A percentile compares a stretch with the other conserved stretches of the same genome.
These are phyloP conservation scores for Theodoxus fluviatilis DNA, from an alignment of 2,888 invertebrate species.

Conservation along the genomic window DNA sequence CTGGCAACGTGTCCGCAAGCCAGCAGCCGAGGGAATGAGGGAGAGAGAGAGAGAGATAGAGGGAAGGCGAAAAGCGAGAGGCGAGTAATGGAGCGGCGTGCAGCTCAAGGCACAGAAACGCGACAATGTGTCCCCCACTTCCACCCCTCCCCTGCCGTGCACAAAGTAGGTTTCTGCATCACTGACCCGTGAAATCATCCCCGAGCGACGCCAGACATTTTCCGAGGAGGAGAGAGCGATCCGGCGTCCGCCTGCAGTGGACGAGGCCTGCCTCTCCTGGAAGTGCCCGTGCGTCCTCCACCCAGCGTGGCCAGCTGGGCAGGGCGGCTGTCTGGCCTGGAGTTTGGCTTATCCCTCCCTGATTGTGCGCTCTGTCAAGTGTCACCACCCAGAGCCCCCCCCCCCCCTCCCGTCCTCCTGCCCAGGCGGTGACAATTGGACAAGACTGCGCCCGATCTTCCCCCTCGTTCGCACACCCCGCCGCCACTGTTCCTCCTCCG, in stretches of 20 bases:
- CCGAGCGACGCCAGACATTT: too few species aligned
- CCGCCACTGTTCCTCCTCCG: not conserved
- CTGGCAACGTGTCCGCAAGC: too few species aligned
- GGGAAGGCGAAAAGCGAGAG: not conserved
- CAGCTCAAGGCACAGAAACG: too few species aligned
- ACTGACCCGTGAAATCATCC: too few species aligned
- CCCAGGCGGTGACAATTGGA: not conserved
- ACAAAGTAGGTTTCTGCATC: too few species aligned
- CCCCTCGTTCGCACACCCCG: not conserved
- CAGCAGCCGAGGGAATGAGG: not conserved
- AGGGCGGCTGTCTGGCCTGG: not conserved
- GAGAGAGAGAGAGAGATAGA: not conserved
- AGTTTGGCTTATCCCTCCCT: too few species aligned
- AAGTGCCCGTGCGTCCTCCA: too few species aligned
- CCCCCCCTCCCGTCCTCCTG: not conserved
- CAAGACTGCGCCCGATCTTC: too few species aligned
- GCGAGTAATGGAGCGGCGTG: not conserved
- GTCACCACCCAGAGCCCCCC: too few species aligned
- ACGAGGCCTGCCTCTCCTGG: not conserved
- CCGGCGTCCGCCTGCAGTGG: not conserved
- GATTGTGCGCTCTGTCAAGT: too few species aligned
- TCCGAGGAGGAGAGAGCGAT: not conserved
- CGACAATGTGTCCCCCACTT: too few species aligned
- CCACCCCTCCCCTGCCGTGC: too few species aligned
- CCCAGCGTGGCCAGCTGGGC: not conserved